Evolutionary conservation across 2,113 vertebrate genomes (phyloP), one percentile per base, ranked within the genome.

Genomic region (Chrysemys picta): DNA sequence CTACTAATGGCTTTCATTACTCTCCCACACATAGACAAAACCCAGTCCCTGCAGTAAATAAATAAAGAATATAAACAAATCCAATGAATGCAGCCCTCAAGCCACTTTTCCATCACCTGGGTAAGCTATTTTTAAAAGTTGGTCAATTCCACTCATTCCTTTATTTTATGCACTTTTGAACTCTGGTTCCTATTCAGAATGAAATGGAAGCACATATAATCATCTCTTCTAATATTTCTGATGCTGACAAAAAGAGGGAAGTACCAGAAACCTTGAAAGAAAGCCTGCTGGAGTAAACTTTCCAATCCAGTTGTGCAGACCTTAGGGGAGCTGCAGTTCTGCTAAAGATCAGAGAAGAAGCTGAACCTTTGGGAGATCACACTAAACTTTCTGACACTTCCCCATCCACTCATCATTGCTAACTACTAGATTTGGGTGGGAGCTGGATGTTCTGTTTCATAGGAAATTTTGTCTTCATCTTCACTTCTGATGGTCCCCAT

Each of bases 1-100:
- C 94, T 96, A 93, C 95, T 97, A 97, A 97, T 98, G 97, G 93
- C 96, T 97, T 89, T 94, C 95, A 90, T 75, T 38, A 75, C 19
- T 24, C 22, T 75, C 72, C 72, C 22, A 42, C n/a, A 75, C 11
- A 75, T 38, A 12, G 14, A 45, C 16, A 75, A 38, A 75, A 75
- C 22, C 72, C n/a, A 75, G 22, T 75, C 10, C 21, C 72, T 45
- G 72, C 10, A 75, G 72, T 17, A 75, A 75, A 42, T 24, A 75
- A 42, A 75, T 22, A 42, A 42, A 69, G 62, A n/a, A 42, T 22
- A 72, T 72, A 42, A 75, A 42, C 14, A 65, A 65, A 12, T 65
- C n/a, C 22, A 75, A 42, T 75, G 72, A 42, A 38, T 42, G 22
- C 22, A 75, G 10, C 9, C 21, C 72, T 45, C 19, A 5, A 24